Base-by-base conservation (phyloP, 2,113 vertebrate genomes). In the Struthidea cinerea region DNA sequence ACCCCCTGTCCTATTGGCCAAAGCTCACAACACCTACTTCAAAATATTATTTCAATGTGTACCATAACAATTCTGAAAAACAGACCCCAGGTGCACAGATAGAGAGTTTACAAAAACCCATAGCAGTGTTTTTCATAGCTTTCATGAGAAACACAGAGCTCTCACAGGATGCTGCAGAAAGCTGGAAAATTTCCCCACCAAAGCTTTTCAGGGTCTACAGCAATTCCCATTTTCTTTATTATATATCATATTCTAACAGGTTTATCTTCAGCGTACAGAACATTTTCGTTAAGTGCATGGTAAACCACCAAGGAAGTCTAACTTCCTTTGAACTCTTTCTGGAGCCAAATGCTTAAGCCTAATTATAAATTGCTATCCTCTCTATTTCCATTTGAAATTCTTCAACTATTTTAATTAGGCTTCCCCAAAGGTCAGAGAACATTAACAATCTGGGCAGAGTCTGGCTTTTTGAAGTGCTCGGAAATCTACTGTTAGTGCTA, bases 381-480 rank as follows among this genome's bases (percentile, higher is more conserved):
- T 82, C 68, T 87, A 82, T 90, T 91, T 82, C 57, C 27, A 47
- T 85, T 73, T 92, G 13, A 93, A 94, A 75, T 90, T 87, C 61
- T 73, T 57, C 46, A 79, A 28, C 35, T 78, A 56, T 47, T 90
- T 63, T 90, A 97, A 97, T 94, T 94, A 87, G 69, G 42, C 27
- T 89, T 90, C 71, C 89, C 89, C 75, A 84, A 83, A 87, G 94
- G 95, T 94, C 87, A 90, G 74, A 81, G 79, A 88, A 89, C 56
- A 94, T 93, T 82, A 95, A 79, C 52, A 89, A 56, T 84, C 70
- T 76, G 93, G 78, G 69, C 84, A 87, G 14, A 60, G 63, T 28
- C 57, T 94, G 83, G 19, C 41, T 94, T 93, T 95, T 53, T 90
- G 52, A 93, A 88, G 82, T 91, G 49, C 56, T 86, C 1, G 1